Conservation (phyloP, 2,797 vertebrate species). For the Eulemur mongoz region DNA sequence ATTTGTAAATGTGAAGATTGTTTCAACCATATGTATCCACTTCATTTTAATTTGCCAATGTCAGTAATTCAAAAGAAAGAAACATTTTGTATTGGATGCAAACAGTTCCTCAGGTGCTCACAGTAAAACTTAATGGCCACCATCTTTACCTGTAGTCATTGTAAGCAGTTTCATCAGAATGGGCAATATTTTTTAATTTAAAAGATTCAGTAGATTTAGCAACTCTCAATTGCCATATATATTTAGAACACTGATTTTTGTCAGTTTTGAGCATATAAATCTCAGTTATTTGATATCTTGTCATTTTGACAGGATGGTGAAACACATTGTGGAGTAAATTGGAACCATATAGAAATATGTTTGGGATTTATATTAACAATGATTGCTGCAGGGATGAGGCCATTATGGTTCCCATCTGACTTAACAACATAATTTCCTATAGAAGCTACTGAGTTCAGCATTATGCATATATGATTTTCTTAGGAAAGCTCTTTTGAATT, state of each 20-base stretch:
- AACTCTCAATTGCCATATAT: constrained; percentile 86
- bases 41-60: constrained; percentile 93
- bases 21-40: constrained; percentile 92
- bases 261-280: constrained; percentile 91
- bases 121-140: constrained; percentile 90
- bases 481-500: constrained; percentile 64
- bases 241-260: constrained; percentile 89
- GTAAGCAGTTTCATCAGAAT: constrained; percentile 91
- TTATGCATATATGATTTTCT: constrained; percentile 80
- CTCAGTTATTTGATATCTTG: constrained; percentile 88
- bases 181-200: constrained; percentile 93
- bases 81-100: constrained; percentile 85
- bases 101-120: constrained; percentile 90
- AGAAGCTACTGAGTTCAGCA: constrained; percentile 78
- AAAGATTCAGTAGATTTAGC: constrained; percentile 89
- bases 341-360: constrained; percentile 85
- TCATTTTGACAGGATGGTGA: constrained; percentile 86
- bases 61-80: constrained; percentile 90
- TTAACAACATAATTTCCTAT: constrained; percentile 85
- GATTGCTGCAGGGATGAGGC: constrained; percentile 95
- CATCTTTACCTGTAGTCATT: constrained; percentile 90
- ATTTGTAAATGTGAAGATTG: constrained; percentile 90
- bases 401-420: constrained; percentile 93
- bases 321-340: constrained; percentile 87
- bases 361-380: constrained; percentile 94